Conservation (phyloP, 2,113 vertebrate genomes). For the Hymenochirus boettgeri region DNA sequence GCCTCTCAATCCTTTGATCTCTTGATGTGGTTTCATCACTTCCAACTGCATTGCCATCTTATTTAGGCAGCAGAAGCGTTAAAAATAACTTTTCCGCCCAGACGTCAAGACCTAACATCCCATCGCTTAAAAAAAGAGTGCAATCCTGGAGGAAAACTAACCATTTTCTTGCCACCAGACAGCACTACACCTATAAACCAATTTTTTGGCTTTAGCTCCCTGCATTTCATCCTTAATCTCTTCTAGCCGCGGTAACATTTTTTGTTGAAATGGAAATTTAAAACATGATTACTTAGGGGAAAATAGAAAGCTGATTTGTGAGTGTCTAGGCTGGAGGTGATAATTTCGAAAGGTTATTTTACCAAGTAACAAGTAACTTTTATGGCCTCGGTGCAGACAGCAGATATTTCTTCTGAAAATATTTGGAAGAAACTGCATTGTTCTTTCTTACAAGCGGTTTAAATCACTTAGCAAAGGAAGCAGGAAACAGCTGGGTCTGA, state of each 20-base stretch:
- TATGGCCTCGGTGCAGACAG: slow-evolving; percentile 50
- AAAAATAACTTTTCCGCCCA: slow-evolving; percentile 35
- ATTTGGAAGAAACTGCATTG: slow-evolving; percentile 48
- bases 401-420: slow-evolving; percentile 56
- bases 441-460: slow-evolving; percentile 55
- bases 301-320: slow-evolving; percentile 47
- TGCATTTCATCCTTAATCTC: slow-evolving; percentile 42
- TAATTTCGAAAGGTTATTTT: slow-evolving; percentile 51
- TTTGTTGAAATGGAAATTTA: slow-evolving; percentile 49
- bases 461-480: slow-evolving; percentile 60
- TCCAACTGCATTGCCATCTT: slow-evolving; percentile 20
- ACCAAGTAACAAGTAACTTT: slow-evolving; percentile 52
- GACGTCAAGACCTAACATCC: slow-evolving; percentile 34
- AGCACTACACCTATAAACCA: slow-evolving; percentile 28
- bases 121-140: slow-evolving; percentile 12
- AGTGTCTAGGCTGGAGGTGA: slow-evolving; percentile 47
- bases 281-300: slow-evolving; percentile 38
- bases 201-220: slow-evolving; percentile 20
- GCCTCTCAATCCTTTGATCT: slow-evolving; percentile 3
- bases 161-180: slow-evolving; percentile 11
- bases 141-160: slow-evolving; percentile 19
- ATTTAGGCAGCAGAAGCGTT: slow-evolving; percentile 4
- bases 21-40: slow-evolving; percentile 31
- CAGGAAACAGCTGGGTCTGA: slow-evolving; percentile 63
- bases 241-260: slow-evolving; percentile 37